Conservation (phyloP, 2,888 invertebrate species). For the Platycheirus rosarum region DNA sequence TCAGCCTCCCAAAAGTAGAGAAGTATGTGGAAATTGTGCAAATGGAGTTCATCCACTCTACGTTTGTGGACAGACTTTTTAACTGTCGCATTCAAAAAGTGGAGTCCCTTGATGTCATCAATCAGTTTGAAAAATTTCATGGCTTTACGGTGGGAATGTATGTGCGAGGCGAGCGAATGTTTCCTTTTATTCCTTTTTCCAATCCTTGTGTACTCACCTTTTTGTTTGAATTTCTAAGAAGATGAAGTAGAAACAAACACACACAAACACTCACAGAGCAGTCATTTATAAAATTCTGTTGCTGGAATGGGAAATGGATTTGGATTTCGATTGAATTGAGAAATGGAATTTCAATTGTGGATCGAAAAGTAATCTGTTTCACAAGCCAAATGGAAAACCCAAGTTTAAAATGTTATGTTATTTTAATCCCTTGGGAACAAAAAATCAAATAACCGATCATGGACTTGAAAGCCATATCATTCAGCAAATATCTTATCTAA, state of each 20-base stretch:
- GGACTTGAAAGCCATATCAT: not conserved
- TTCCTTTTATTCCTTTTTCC: slow-evolving; percentile 39
- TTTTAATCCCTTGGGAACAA: not conserved
- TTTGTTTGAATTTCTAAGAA: slow-evolving; percentile 41
- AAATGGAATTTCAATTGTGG: slow-evolving; percentile 65
- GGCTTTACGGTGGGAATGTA: slow-evolving; percentile 59
- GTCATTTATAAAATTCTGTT: slow-evolving; percentile 36
- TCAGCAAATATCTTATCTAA: not conserved
- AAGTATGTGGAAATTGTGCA: slow-evolving; percentile 73
- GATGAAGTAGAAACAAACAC: slow-evolving; percentile 18
- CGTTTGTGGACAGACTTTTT: slow-evolving; percentile 74
- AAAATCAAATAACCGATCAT: not conserved
- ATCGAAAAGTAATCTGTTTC: slow-evolving; percentile 56
- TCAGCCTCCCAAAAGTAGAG: slow-evolving; percentile 31
- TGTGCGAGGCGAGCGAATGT: slow-evolving; percentile 43
- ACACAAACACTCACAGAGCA: slow-evolving; percentile 14
- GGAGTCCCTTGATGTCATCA: slow-evolving; percentile 73
- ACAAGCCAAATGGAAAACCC: slow-evolving; percentile 42
- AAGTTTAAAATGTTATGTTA: not conserved
- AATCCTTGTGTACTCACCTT: slow-evolving; percentile 38
- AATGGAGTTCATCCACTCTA: slow-evolving; percentile 74
- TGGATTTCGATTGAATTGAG: slow-evolving; percentile 72
- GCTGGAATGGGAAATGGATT: slow-evolving; percentile 70
- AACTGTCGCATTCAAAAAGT: slow-evolving; percentile 73
- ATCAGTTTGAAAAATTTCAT: slow-evolving; percentile 74